These are phyloP conservation scores for Pipistrellus pipistrellus DNA, from an alignment of 2,797 vertebrate genomes.

Conservation along the genomic window DNA sequence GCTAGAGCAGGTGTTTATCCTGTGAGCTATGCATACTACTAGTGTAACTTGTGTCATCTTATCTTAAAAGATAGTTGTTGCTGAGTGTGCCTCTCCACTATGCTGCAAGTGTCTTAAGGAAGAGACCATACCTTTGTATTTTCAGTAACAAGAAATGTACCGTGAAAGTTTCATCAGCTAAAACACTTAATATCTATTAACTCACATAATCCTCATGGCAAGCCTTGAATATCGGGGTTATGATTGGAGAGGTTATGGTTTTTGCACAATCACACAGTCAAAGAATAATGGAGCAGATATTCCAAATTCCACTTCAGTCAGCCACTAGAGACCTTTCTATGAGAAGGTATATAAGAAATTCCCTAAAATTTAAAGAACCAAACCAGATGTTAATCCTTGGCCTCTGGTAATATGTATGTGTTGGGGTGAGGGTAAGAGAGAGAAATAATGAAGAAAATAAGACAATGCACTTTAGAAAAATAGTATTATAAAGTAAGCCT, in stretches of 20 bases:
- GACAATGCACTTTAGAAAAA: background rate
- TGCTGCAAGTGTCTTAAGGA: background rate
- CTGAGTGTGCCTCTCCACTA: background rate
- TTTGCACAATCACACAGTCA: slow-evolving; percentile 26
- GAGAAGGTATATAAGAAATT: background rate
- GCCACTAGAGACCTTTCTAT: background rate
- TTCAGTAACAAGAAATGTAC: slow-evolving; percentile 18
- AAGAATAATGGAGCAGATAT: background rate
- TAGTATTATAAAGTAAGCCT: slow-evolving; percentile 40
- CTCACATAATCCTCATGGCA: background rate
- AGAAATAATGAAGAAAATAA: background rate
- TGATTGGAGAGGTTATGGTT: background rate
- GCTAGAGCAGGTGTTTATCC: background rate
- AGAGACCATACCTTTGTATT: background rate
- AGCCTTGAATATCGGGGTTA: background rate
- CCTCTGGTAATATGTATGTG: background rate
- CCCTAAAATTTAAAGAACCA: background rate
- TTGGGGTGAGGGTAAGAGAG: background rate
- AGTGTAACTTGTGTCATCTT: background rate
- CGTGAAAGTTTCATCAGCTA: background rate
- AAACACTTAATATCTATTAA: slow-evolving; percentile 39
- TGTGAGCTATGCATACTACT: background rate
- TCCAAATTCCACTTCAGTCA: background rate
- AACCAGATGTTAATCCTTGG: background rate
- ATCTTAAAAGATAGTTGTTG: background rate